These are phyloP conservation scores for Lycocorax pyrrhopterus DNA, from an alignment of 2,113 vertebrate species.

Conservation along the genomic window DNA sequence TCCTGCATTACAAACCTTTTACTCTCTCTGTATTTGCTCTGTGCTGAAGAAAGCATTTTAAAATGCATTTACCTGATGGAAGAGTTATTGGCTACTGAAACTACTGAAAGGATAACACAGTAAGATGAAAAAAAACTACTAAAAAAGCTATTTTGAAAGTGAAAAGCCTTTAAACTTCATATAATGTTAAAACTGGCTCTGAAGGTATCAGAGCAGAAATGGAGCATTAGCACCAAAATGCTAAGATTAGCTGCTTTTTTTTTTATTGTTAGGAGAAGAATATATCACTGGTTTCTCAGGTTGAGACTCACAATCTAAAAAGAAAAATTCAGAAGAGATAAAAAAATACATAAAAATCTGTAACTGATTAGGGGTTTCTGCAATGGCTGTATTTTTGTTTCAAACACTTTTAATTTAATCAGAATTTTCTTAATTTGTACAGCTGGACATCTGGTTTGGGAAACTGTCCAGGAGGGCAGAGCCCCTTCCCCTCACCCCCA, in stretches of 20 bases:
- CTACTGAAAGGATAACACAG: background rate
- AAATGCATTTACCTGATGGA: background rate
- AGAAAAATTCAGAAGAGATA: background rate
- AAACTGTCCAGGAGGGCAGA: background rate
- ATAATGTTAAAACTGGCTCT: background rate
- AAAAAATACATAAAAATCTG: background rate
- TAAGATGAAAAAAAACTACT: background rate
- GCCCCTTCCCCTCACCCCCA: background rate
- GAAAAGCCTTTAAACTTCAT: constrained; percentile 15
- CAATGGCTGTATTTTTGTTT: background rate
- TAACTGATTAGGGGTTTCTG: background rate
- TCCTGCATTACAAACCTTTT: background rate
- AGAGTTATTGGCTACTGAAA: background rate
- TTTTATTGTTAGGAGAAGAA: background rate
- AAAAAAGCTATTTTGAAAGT: background rate
- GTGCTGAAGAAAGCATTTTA: background rate
- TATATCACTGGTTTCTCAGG: background rate
- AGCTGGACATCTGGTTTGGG: background rate
- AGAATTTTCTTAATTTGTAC: background rate
- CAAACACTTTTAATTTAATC: background rate
- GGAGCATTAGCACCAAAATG: background rate
- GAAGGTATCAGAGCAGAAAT: background rate
- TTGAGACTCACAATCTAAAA: background rate
- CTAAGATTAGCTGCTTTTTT: background rate
- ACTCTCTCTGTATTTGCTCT: background rate